Evolutionary conservation across 1,140 invertebrate genomes (phyloP), one percentile per base, ranked within the genome.

Genomic region (Drosophila pectinifera): DNA sequence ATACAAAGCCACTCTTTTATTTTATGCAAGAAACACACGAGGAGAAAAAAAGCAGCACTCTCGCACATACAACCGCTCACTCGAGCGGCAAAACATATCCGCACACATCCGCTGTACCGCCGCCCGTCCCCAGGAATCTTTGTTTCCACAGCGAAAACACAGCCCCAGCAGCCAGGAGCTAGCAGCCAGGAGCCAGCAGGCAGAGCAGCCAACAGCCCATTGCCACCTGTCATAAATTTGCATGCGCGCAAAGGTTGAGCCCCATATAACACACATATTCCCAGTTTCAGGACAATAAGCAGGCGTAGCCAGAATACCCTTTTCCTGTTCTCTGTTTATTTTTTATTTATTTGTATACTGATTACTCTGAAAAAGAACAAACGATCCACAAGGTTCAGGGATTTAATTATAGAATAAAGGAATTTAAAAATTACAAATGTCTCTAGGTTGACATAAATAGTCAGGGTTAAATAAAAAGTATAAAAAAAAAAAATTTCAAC

Each of bases 161-260:
- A 36, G 26, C 16, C 51, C n/a, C 58, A 38, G 18, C 51, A 54
- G 31, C 51, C 18, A 18, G 48, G 16, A 49, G 24, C 3, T 5
- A 16, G 46, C 5, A 49, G 13, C 16, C 4, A 14, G 48, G 4
- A 8, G 36, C 24, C 13, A 31, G 46, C 46, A 49, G 28, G 48
- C 28, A 51, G 13, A 39, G 24, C 75, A 74, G 53, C 56, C 63
- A 48, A 58, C 55, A 72, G 79, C 70, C 74, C 75, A 86, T 78
- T 88, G 83, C 83, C 83, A 86, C 83, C 83, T 86, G 83, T 86
- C 83, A 86, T 86, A 86, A 88, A 86, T 88, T 88, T 86, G 75
- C 83, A 86, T 86, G 70, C 73, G 58, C 79, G 79, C 76, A 57
- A 69, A 88, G 74, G 78, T 81, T 76, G 78, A 73, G 70, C 65